A percentile compares a stretch with the other conserved stretches of the same genome.
Evolutionary conservation across 1,140 invertebrate species (phyloP).

Genomic region (Drosophila malerkotliana): DNA sequence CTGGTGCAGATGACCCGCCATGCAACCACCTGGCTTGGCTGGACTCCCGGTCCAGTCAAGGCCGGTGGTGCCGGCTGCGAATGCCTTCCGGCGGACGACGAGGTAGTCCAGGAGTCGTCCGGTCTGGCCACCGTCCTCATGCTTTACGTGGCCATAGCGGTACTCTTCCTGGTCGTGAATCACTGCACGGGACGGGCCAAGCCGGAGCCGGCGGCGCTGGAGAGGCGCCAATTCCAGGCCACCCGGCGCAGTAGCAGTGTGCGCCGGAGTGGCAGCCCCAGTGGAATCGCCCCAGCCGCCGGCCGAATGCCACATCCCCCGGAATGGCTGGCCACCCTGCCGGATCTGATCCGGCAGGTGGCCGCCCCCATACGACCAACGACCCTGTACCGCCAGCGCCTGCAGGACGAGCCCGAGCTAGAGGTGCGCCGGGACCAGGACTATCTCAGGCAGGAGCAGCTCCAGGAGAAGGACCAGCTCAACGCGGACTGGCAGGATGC

Average conservation of each 20-base stretch:
- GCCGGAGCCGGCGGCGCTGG: background rate
- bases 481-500: conserved; percentile 3
- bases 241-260: background rate
- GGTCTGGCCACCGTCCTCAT: conserved; percentile 40
- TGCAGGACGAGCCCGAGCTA: conserved; percentile 6
- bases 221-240: background rate
- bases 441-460: background rate
- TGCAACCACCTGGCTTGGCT: conserved; percentile 17
- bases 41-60: background rate
- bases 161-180: conserved; percentile 19
- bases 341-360: conserved; percentile 1
- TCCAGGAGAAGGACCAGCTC: background rate
- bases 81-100: conserved; percentile 3
- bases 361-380: background rate
- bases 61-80: background rate
- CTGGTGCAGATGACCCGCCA: conserved; percentile 21
- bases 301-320: background rate
- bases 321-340: background rate
- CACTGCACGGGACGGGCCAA: background rate
- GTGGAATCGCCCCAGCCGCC: no score
- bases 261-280: background rate
- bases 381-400: background rate
- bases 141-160: conserved; percentile 26
- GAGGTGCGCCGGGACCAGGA: background rate
- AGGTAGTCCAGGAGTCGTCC: conserved; percentile 33